Percentiles rank a stretch among this genome's conserved stretches.
Conservation (phyloP, 2,888 invertebrate species). For the Seira ritae region DNA sequence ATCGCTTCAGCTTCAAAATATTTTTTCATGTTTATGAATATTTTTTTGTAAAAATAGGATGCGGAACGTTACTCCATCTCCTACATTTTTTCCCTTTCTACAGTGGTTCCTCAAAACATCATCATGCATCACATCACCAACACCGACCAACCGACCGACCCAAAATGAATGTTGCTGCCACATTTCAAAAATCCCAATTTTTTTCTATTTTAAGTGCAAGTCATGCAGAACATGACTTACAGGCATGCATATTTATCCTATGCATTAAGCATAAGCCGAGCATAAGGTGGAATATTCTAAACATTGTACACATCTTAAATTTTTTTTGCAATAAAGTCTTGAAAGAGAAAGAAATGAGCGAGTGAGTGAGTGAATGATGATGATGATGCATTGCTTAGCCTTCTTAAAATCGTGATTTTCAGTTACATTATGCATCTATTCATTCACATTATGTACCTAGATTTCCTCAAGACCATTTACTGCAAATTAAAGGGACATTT, state of each 20-base stretch:
- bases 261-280: neutral
- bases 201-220: slow-evolving; percentile 16
- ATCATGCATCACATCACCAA: neutral
- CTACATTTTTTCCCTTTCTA: neutral
- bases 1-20: too few species aligned
- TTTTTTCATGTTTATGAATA: slow-evolving; percentile 3
- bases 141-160: neutral
- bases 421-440: too few species aligned
- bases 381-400: too few species aligned
- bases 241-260: neutral
- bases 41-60: slow-evolving; percentile 16
- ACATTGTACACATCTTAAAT: neutral
- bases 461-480: too few species aligned
- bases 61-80: neutral
- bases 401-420: too few species aligned
- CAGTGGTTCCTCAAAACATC: neutral
- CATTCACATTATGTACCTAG: too few species aligned
- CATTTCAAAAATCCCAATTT: slow-evolving; percentile 14
- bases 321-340: too few species aligned
- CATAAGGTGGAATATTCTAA: slow-evolving; percentile 5
- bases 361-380: too few species aligned
- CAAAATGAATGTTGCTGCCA: slow-evolving; percentile 3
- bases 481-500: too few species aligned
- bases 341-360: too few species aligned
- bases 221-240: slow-evolving; percentile 6